Evolutionary conservation across 1,140 invertebrate genomes (phyloP), one percentile per base, ranked within the genome.

Genomic region (Heliothis virescens): DNA sequence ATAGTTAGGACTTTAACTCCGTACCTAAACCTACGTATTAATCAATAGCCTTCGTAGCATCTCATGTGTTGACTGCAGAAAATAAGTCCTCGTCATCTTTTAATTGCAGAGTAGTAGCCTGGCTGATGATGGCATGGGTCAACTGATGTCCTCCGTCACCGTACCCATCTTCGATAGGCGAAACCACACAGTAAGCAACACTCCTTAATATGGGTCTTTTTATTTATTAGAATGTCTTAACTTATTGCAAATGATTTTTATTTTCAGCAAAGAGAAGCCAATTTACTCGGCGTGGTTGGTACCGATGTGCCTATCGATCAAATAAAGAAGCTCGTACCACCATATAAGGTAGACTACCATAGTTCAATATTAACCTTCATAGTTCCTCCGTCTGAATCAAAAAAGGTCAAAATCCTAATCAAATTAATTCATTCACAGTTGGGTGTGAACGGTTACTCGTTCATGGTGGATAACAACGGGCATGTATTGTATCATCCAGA

Each of bases 401-500:
- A 55, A 16, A 47, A 52, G 1, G 10, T 34, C 26, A 26, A 7
- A 55, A 7, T 29, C 2, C 34, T 26, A 21, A 26, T 74, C 63
- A 78, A 9, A 9, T 41, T 85, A 84, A 79, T 65, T 76, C 84
- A 12, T 85, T 96, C 96, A 79, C 95, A 99, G 98, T 95, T 99
- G 83, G 99, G 99, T 81, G 98, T 98, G 57, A 99, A 99, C 96
- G 99, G 98, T 59, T 99, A 99, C 95, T 98, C 98, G 12, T 99
- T 99, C 95, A 97, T 98, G 91, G 97, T 99, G 84, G 98, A 98
- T 94, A 99, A 99, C 92, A 99, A 99, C 96, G 99, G 99, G 63
- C 98, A 99, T 93, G 96, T 99, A 81, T 95, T 99, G 63, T 99
- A 98, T 94, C 99, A 99, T 96, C 99, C 99, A n/a, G 98, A 99